A percentile compares a stretch with the other conserved stretches of the same genome.
Conservation (phyloP, 1,140 invertebrate species). For the Belonocnema kinseyi region DNA sequence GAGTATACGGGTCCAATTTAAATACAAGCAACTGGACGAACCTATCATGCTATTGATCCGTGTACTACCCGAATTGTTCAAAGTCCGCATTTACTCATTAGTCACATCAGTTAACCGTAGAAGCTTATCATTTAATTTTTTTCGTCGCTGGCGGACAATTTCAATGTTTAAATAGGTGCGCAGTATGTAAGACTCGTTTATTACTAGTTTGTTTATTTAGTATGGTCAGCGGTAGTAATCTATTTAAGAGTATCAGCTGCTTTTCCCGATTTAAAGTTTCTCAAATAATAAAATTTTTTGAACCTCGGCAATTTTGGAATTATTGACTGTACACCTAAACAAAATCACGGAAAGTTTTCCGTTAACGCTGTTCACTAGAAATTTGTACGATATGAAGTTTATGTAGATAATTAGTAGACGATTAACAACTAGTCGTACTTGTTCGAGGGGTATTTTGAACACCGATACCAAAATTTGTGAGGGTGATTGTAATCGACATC, state of each 20-base stretch:
- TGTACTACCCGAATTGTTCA: not conserved
- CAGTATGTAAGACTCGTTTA: not conserved
- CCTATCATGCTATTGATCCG: constrained; percentile 22
- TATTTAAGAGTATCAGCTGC: not conserved
- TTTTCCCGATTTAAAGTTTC: not conserved
- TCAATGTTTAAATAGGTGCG: constrained; percentile 7
- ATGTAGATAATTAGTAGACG: too few species aligned
- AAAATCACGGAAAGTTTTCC: too few species aligned
- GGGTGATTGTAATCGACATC: too few species aligned
- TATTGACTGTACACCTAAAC: too few species aligned
- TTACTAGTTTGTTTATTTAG: not conserved
- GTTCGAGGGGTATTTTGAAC: too few species aligned
- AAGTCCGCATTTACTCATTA: not conserved
- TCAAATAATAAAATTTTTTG: constrained; percentile 30
- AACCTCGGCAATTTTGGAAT: too few species aligned
- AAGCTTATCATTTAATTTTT: not conserved
- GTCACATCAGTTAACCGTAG: not conserved
- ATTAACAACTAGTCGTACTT: too few species aligned
- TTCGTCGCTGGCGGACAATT: not conserved
- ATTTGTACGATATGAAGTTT: too few species aligned
- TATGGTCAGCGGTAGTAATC: not conserved
- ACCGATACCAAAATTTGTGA: too few species aligned
- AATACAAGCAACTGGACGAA: constrained; percentile 13
- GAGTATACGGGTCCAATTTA: constrained; percentile 15
- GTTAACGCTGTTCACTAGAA: too few species aligned